phyloP scores from a whole-genome alignment of 2,888 invertebrate genomes.

The Drosophila paramelanica region DNA sequence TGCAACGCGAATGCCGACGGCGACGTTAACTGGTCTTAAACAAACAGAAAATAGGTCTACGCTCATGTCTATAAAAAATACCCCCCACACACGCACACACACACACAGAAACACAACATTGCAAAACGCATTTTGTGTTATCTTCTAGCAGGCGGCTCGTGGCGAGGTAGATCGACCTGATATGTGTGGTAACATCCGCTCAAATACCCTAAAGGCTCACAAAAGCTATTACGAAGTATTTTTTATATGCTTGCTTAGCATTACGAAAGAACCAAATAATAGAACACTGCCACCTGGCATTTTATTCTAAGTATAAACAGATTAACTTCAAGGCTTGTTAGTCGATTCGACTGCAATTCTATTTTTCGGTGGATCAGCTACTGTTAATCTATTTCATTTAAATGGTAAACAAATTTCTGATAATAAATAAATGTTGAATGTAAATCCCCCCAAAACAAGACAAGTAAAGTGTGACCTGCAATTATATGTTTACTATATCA shows the following conservation, averaged over 20 bases:
- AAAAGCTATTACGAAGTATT: constrained; percentile 45
- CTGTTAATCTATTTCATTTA: constrained; percentile 2
- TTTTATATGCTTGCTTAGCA: constrained; percentile 28
- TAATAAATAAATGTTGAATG: constrained; percentile 29
- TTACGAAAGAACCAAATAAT: constrained; percentile 23
- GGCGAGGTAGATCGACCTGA: constrained; percentile 7
- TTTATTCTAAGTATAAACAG: constrained; percentile 13
- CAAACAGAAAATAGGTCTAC: constrained; percentile 59
- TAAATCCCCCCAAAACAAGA: constrained; percentile 8
- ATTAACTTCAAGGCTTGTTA: constrained; percentile 17
- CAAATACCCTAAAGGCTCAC: constrained; percentile 27
- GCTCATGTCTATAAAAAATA: constrained; percentile 39
- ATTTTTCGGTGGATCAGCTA: constrained; percentile 32
- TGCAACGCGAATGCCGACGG: constrained; percentile 63
- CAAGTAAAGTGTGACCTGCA: constrained; percentile 27
- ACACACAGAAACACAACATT: constrained; percentile 33
- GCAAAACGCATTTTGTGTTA: constrained; percentile 75
- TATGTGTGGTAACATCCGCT: constrained; percentile 49
- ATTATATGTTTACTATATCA: constrained; percentile 42
- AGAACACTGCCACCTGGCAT: constrained; percentile 7
- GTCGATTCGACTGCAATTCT: constrained; percentile 2
- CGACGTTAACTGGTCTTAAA: constrained; percentile 37
- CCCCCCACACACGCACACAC: constrained; percentile 27
- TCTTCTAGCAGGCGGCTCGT: constrained; percentile 32
- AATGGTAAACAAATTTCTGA: constrained; percentile 24